Evolutionary conservation across 2,113 vertebrate species (phyloP).

Genomic region (Spilogale gracilis): DNA sequence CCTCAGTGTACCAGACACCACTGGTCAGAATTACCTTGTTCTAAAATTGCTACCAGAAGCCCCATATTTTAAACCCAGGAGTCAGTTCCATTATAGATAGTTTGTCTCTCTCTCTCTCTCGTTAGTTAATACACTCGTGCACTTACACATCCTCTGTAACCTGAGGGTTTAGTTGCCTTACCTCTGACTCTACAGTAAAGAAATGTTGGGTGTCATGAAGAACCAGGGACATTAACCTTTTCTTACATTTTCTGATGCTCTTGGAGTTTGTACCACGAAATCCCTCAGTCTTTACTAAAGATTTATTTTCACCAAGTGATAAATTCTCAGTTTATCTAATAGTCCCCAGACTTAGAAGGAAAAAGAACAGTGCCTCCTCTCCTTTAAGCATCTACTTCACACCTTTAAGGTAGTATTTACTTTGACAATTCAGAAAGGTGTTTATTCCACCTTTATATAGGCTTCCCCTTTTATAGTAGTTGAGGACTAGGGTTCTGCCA

Average conservation of each 20-base stretch:
- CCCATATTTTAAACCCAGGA: not conserved
- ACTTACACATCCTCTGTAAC: not conserved
- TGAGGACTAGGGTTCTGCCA: not conserved
- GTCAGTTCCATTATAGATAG: not conserved
- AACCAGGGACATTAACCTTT: not conserved
- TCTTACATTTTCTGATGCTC: not conserved
- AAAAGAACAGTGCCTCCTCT: not conserved
- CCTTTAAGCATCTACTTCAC: not conserved
- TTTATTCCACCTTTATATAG: not conserved
- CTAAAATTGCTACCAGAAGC: not conserved
- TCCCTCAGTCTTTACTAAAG: not conserved
- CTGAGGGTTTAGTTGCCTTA: not conserved
- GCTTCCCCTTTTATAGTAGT: not conserved
- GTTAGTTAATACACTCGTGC: not conserved
- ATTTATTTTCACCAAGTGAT: constrained; percentile 9
- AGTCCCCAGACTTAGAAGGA: not conserved
- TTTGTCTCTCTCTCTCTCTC: not conserved
- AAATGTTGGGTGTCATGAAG: not conserved
- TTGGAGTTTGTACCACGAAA: constrained; percentile 16
- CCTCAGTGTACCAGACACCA: not conserved
- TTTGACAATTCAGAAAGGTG: not conserved
- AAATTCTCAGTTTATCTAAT: not conserved
- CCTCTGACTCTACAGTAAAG: not conserved
- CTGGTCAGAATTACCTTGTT: not conserved
- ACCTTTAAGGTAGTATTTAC: not conserved